Base-by-base conservation (phyloP, 1,140 invertebrate species). In the Tachypleus tridentatus region DNA sequence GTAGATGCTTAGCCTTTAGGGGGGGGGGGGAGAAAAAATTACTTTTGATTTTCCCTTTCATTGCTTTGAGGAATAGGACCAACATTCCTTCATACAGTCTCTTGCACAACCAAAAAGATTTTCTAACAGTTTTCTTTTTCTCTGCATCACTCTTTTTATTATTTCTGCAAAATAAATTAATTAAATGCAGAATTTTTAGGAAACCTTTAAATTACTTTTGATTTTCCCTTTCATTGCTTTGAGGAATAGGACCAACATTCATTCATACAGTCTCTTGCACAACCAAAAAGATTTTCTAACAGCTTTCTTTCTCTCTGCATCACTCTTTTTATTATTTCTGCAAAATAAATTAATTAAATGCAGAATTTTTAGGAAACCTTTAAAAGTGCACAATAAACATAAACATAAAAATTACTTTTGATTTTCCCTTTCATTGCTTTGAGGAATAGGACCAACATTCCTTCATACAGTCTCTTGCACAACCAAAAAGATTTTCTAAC, bases 61-160 rank as follows among this genome's bases (percentile, higher is more conserved):
- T 29, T 29, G 29, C 29, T 29, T 29, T 29, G 29, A 29, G 29
- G 29, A 29, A 29, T 29, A n/a, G n/a, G n/a, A n/a, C 92, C 91
- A 95, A 75, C 90, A 93, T 70, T 93, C 90, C 67, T 82, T 82
- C 75, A 93, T 91, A 70, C 66, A 89, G 50, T 87, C 87, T 7
- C 86, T 81, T 0, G 94, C 87, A 73, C 87, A 93, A 74, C 92
- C 89, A 72, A 89, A 87, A 11, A 83, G 82, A 53, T 85, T 88
- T 70, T 88, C 83, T 57, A 91, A 70, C 3, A 84, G 80, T 51
- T 87, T 70, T 69, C 57, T 68, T 68, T 65, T 66, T 7, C 60
- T 8, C 6, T 57, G 56, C 66, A 66, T 65, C 0, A 78, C 72
- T 52, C 73, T 64, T n/a, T 73, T 68, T 8, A 79, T 69, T n/a